Conservation (phyloP, 2,797 vertebrate species). For the Rhyacichthys aspro region DNA sequence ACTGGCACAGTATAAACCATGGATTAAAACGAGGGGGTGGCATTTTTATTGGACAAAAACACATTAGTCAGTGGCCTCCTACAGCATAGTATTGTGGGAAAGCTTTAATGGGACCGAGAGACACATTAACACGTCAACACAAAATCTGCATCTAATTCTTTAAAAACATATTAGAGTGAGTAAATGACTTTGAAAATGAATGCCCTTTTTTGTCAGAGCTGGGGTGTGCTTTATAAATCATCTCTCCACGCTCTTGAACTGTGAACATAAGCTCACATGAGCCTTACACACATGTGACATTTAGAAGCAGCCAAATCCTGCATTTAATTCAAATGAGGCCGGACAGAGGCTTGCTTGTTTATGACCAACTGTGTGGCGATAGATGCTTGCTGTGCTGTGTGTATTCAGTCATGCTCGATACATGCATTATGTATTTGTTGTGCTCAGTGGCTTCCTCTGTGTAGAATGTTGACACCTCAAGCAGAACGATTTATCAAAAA, state of each 20-base stretch:
- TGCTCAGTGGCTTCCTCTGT: slow-evolving; percentile 49
- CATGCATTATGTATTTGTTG: slow-evolving; percentile 61
- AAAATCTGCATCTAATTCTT: slow-evolving; percentile 32
- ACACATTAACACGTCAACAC: slow-evolving; percentile 43
- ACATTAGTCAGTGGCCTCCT: slow-evolving; percentile 38
- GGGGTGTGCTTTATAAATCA: slow-evolving; percentile 11
- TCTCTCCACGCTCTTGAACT: not conserved
- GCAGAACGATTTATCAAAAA: slow-evolving; percentile 58
- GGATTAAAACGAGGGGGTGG: slow-evolving; percentile 30
- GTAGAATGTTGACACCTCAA: slow-evolving; percentile 57
- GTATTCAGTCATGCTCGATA: slow-evolving; percentile 46
- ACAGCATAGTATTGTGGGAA: slow-evolving; percentile 25
- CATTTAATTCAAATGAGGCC: slow-evolving; percentile 40
- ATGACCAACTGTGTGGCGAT: slow-evolving; percentile 30
- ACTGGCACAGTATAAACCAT: slow-evolving; percentile 28
- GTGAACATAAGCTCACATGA: not conserved
- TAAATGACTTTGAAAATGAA: slow-evolving; percentile 47
- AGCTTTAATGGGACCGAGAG: slow-evolving; percentile 34
- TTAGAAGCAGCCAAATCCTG: slow-evolving; percentile 14
- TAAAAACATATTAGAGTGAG: slow-evolving; percentile 18
- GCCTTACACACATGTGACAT: slow-evolving; percentile 8
- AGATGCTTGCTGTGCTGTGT: slow-evolving; percentile 38
- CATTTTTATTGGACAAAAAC: slow-evolving; percentile 42
- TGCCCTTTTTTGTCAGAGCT: slow-evolving; percentile 7
- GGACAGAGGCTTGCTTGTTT: slow-evolving; percentile 41